Conservation (phyloP, 2,888 invertebrate species). For the Syrista parreyssii region DNA sequence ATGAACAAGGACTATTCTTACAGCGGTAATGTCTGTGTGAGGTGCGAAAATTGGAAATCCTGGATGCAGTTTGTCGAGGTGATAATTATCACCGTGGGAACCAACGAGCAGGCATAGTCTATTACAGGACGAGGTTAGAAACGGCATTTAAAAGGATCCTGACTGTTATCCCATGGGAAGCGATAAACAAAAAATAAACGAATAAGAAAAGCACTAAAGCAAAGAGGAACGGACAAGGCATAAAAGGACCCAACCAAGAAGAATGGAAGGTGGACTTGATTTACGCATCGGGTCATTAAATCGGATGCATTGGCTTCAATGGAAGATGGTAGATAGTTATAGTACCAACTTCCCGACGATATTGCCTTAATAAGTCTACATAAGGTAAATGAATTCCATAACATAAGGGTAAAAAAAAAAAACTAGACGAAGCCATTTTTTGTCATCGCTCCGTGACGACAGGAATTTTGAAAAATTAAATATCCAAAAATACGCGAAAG, state of each 20-base stretch:
- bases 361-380: neutral
- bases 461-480: neutral
- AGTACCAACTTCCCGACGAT: neutral
- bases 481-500: neutral
- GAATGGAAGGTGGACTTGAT: slow-evolving; percentile 40
- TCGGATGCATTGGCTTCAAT: slow-evolving; percentile 37
- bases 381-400: neutral
- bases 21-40: neutral
- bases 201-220: slow-evolving; percentile 15
- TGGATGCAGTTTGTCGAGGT: slow-evolving; percentile 19
- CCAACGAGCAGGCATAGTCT: neutral
- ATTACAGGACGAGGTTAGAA: neutral
- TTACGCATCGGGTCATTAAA: slow-evolving; percentile 56
- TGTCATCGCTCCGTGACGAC: neutral
- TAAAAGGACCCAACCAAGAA: slow-evolving; percentile 15
- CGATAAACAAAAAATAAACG: slow-evolving; percentile 1
- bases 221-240: neutral
- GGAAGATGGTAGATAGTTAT: neutral
- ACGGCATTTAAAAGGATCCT: neutral
- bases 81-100: slow-evolving; percentile 59
- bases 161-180: neutral
- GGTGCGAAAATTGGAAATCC: neutral
- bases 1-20: neutral
- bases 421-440: neutral
- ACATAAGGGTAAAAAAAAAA: neutral